phyloP scores from a whole-genome alignment of 1,140 invertebrate genomes.

The Anastrepha obliqua region DNA sequence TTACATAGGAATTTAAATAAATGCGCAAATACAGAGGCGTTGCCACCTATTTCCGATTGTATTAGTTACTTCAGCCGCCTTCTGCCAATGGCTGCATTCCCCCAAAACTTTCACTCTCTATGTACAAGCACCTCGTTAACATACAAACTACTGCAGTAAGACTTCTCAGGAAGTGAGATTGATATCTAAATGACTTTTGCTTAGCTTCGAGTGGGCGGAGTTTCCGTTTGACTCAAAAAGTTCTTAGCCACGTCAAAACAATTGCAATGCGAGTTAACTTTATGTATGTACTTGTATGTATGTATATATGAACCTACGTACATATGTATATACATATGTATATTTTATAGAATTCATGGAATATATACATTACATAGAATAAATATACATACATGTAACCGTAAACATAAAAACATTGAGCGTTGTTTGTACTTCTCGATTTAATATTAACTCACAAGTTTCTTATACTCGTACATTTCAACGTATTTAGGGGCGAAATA shows the following conservation, averaged over 20 bases:
- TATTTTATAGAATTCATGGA: too few relatives aligned
- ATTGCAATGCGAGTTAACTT: neutral
- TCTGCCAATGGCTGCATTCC: neutral
- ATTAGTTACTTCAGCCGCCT: slow-evolving; percentile 5
- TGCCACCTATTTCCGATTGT: slow-evolving; percentile 20
- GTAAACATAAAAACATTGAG: too few relatives aligned
- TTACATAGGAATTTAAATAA: slow-evolving; percentile 13
- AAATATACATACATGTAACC: too few relatives aligned
- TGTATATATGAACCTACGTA: too few relatives aligned
- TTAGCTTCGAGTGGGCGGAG: neutral
- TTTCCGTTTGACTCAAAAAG: neutral
- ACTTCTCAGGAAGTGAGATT: slow-evolving; percentile 33
- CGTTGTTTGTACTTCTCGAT: too few relatives aligned
- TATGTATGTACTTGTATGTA: too few relatives aligned
- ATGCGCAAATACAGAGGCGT: slow-evolving; percentile 37
- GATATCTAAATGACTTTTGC: slow-evolving; percentile 45
- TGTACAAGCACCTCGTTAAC: neutral
- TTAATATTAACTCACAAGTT: too few relatives aligned
- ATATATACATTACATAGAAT: too few relatives aligned
- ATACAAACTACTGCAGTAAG: neutral
- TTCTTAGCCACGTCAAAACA: neutral
- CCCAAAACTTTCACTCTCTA: neutral
- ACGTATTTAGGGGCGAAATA: too few relatives aligned
- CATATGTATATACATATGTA: too few relatives aligned
- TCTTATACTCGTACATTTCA: too few relatives aligned